Conservation (phyloP, 2,113 vertebrate genomes). For the Lampris megalopsis region DNA sequence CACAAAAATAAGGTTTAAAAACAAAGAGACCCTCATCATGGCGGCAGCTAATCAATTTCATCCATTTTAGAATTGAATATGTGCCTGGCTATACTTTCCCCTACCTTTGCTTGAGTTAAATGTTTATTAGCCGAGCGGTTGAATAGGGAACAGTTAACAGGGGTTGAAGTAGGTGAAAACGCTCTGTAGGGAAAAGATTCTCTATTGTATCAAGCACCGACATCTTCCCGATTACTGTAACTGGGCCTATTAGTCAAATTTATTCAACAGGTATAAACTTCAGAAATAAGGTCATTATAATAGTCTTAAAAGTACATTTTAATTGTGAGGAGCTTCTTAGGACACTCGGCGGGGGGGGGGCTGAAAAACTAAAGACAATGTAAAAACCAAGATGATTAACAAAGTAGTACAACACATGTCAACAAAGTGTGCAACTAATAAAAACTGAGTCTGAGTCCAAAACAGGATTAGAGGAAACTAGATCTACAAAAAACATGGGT, state of each 20-base stretch:
- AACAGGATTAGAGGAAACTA: not conserved
- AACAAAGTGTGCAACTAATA: not conserved
- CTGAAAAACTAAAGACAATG: not conserved
- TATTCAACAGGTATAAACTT: slow-evolving; percentile 16
- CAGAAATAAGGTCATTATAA: not conserved
- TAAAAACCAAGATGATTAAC: not conserved
- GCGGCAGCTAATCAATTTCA: not conserved
- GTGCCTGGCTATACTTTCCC: slow-evolving; percentile 22
- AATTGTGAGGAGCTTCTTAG: not conserved
- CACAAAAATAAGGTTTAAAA: too few relatives aligned
- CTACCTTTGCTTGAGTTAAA: slow-evolving; percentile 16
- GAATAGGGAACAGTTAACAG: not conserved
- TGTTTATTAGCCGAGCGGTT: slow-evolving; percentile 3
- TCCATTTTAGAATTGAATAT: not conserved
- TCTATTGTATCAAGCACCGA: not conserved
- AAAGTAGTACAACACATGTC: not conserved
- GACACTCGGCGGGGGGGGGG: too few relatives aligned
- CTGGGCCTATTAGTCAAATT: slow-evolving; percentile 31
- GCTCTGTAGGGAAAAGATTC: slow-evolving; percentile 1
- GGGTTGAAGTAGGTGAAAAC: slow-evolving; percentile 19
- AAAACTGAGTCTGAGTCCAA: not conserved
- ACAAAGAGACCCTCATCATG: not conserved
- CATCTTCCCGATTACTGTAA: not conserved
- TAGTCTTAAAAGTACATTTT: not conserved
- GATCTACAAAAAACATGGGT: not conserved